Conservation (phyloP, 2,797 vertebrate species). For the Pampus argenteus region DNA sequence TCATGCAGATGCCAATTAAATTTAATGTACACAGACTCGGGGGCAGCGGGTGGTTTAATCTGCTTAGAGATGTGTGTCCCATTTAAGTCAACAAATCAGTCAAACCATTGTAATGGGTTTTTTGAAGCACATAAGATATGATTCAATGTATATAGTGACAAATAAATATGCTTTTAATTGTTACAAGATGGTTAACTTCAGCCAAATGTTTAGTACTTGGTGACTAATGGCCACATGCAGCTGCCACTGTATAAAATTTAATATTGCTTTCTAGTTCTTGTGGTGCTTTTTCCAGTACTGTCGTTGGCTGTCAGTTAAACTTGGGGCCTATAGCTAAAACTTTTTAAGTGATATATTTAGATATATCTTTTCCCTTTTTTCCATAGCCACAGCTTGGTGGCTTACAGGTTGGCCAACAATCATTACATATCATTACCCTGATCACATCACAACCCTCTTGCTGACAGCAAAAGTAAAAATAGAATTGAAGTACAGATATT, state of each 20-base stretch:
- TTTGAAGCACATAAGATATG: not conserved
- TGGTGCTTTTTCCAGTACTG: not conserved
- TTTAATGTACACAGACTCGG: slow-evolving; percentile 41
- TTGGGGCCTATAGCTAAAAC: not conserved
- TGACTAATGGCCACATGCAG: not conserved
- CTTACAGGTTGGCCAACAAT: slow-evolving; percentile 29
- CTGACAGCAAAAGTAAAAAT: not conserved
- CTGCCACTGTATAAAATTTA: not conserved
- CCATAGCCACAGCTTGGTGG: not conserved
- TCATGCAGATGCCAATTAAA: slow-evolving; percentile 66
- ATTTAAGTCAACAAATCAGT: slow-evolving; percentile 59
- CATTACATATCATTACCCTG: not conserved
- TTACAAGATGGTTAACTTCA: slow-evolving; percentile 8
- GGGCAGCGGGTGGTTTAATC: slow-evolving; percentile 52
- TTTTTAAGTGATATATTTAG: not conserved
- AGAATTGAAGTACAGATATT: not conserved
- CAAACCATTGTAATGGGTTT: slow-evolving; percentile 13
- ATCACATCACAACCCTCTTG: slow-evolving; percentile 6
- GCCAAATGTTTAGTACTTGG: not conserved
- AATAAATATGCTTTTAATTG: slow-evolving; percentile 6
- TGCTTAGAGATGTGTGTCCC: slow-evolving; percentile 46
- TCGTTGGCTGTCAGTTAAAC: not conserved
- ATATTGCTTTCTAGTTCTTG: not conserved
- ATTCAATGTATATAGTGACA: slow-evolving; percentile 15
- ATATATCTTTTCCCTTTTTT: slow-evolving; percentile 1